Base-by-base conservation (phyloP, 2,797 vertebrate genomes). In the Typhlichthys subterraneus region DNA sequence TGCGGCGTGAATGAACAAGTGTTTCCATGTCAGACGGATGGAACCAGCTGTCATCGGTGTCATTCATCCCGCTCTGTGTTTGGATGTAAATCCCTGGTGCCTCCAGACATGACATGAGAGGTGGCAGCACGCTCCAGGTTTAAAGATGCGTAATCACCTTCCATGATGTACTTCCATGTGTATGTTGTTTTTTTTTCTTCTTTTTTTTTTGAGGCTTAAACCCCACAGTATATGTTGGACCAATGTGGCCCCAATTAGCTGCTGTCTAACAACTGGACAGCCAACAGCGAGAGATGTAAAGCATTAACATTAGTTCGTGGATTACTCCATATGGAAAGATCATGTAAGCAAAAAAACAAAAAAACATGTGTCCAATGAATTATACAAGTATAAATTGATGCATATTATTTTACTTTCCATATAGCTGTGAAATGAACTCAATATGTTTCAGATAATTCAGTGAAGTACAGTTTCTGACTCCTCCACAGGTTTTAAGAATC, bases 111-210 rank as follows among this genome's bases (percentile, higher is more conserved):
- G 76, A 83, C 73, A 78, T 63, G 67, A 57, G 62, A 82, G 77
- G 86, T 75, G 79, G 77, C 70, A 73, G 59, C 23, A 29, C 23
- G 23, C 23, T 29, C 23, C 23, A 29, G 23, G 45, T 73, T 78
- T 73, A 75, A 82, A 78, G 69, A 17, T 82, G 76, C 77, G 65
- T 77, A 75, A 87, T 65, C 57, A 75, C 76, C 76, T 87, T 90
- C 89, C 87, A 83, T 85, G 72, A 84, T 83, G 79, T 72, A 73
- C 60, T 85, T 73, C 23, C 23, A 29, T 29, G 3, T 29, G 23
- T 29, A 29, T 29, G 23, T 29, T 29, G 23, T 29, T 29, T 29
- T 29, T 29, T 29, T 29, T 29, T 51, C 33, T 54, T 54, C 53
- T 2, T 13, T 1, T 12, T 19, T 85, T 83, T 84, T 66, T 76